These are phyloP conservation scores for Agrotis exclamationis DNA, from an alignment of 2,888 invertebrate genomes.

Conservation along the genomic window DNA sequence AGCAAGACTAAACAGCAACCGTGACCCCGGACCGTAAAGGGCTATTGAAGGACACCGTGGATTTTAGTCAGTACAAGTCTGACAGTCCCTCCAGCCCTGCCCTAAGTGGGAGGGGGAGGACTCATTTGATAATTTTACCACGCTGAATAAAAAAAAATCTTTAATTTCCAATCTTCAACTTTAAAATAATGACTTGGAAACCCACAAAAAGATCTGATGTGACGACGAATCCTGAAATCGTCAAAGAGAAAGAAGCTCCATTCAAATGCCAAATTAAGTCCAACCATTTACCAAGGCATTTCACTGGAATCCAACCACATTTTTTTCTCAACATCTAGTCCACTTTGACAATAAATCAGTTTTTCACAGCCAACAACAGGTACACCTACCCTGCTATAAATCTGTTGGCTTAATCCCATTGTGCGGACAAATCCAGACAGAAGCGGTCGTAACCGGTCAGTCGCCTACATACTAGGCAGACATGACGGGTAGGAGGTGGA, in stretches of 20 bases:
- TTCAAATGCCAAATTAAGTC: not conserved
- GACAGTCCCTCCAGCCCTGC: no score
- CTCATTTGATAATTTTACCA: no score
- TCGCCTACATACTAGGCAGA: slow-evolving; percentile 53
- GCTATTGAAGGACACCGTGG: no score
- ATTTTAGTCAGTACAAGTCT: no score
- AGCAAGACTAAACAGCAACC: no score
- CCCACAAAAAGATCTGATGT: not conserved
- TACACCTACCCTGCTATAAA: slow-evolving; percentile 57
- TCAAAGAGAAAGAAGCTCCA: not conserved
- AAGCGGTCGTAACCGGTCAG: slow-evolving; percentile 55
- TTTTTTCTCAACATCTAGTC: slow-evolving; percentile 20
- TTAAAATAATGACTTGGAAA: no score
- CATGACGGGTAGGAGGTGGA: slow-evolving; percentile 15
- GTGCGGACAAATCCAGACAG: slow-evolving; percentile 41
- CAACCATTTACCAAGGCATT: slow-evolving; percentile 5
- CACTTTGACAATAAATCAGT: slow-evolving; percentile 35
- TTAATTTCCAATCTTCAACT: no score
- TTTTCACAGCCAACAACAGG: slow-evolving; percentile 32
- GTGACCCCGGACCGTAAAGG: no score
- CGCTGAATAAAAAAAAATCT: no score
- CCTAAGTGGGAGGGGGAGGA: no score
- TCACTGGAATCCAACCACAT: not conserved
- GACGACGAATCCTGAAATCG: not conserved
- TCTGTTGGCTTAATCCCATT: slow-evolving; percentile 59